Evolutionary conservation across 2,888 invertebrate species (phyloP).

Genomic region (Harpalus rubripes): DNA sequence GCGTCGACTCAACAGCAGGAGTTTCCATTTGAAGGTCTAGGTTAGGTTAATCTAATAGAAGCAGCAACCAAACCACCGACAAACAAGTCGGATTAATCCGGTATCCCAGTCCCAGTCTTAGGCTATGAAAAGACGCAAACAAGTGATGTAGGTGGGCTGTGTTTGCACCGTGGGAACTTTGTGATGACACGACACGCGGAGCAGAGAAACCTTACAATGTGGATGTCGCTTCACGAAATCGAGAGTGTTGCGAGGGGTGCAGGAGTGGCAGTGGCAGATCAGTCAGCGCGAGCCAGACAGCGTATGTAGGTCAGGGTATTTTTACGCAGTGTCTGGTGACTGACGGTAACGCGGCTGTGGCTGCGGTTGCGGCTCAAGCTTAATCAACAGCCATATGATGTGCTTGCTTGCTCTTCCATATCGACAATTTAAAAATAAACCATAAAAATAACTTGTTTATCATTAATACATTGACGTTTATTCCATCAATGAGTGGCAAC

Average conservation of each 20-base stretch:
- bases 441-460: neutral
- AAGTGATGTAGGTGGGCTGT: no score
- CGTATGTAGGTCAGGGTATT: constrained; percentile 55
- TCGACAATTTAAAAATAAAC: no score
- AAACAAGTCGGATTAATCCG: no score
- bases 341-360: neutral
- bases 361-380: neutral
- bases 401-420: neutral
- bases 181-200: neutral
- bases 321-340: constrained; percentile 27
- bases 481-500: no score
- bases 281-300: constrained; percentile 37
- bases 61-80: no score
- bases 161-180: no score
- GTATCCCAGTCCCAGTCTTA: no score
- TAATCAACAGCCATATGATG: neutral
- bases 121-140: no score
- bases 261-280: constrained; percentile 1
- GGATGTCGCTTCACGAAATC: constrained; percentile 26
- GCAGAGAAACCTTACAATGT: constrained; percentile 5
- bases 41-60: no score
- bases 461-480: no score
- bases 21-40: no score
- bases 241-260: constrained; percentile 36
- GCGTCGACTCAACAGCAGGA: no score